A percentile compares a stretch with the other conserved stretches of the same genome.
These are phyloP conservation scores for Enteromius thamalakanensis DNA, from an alignment of 2,797 vertebrate genomes.

Conservation along the genomic window DNA sequence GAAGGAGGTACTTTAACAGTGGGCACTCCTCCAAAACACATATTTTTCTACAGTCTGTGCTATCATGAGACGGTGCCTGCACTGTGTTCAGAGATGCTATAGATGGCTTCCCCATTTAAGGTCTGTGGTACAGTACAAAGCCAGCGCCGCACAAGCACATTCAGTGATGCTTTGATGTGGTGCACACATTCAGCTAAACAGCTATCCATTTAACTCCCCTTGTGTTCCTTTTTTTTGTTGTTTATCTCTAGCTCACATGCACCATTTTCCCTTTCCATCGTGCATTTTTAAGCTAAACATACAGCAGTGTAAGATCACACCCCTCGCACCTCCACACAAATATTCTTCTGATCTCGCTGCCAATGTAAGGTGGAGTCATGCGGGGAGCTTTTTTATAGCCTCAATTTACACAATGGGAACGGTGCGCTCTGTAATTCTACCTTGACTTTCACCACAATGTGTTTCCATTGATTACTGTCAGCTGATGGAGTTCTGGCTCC, in stretches of 20 bases:
- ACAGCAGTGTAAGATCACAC: slow-evolving; percentile 21
- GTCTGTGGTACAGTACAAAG: slow-evolving; percentile 44
- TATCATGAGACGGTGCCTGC: slow-evolving; percentile 65
- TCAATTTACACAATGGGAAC: slow-evolving; percentile 20
- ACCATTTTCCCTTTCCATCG: slow-evolving; percentile 25
- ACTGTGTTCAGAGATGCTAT: slow-evolving; percentile 65
- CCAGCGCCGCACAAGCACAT: slow-evolving; percentile 1
- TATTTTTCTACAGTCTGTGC: slow-evolving; percentile 68
- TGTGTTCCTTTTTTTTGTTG: slow-evolving; percentile 42
- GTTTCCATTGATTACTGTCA: slow-evolving; percentile 34
- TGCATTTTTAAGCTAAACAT: slow-evolving; percentile 24
- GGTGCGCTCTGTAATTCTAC: slow-evolving; percentile 16
- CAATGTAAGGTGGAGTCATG: slow-evolving; percentile 28
- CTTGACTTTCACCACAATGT: slow-evolving; percentile 10
- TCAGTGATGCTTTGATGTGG: slow-evolving; percentile 40
- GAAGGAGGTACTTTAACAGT: slow-evolving; percentile 61
- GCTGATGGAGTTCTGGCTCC: neutral
- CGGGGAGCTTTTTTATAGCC: slow-evolving; percentile 24
- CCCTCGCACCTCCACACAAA: slow-evolving; percentile 30
- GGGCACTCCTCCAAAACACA: slow-evolving; percentile 68
- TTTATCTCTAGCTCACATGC: slow-evolving; percentile 37
- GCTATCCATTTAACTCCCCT: neutral
- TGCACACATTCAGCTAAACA: slow-evolving; percentile 26
- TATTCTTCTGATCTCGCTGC: slow-evolving; percentile 28
- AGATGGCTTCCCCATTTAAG: slow-evolving; percentile 59